Evolutionary conservation across 2,113 vertebrate species (phyloP), one percentile per base, ranked within the genome.

Genomic region (Larimichthys crocea): DNA sequence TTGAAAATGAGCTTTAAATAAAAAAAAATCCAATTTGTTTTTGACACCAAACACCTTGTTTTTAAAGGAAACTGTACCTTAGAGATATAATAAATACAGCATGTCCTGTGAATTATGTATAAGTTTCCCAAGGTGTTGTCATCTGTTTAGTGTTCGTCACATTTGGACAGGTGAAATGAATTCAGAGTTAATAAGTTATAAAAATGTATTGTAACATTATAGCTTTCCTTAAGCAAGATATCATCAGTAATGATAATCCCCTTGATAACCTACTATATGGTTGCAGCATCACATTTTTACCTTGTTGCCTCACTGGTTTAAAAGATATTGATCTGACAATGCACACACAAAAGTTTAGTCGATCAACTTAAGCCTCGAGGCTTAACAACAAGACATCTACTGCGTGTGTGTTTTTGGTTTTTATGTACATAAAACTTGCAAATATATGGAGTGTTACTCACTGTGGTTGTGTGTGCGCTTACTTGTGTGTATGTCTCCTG

Each of bases 301-400:
- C 22, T 17, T 42, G 29, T 60, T 1, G 9, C 31, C 10, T 61
- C 1, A 11, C 60, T n/a, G 20, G 15, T 78, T 48, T 64, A 26
- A 76, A 57, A 57, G 67, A 75, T 76, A 74, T 56, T 52, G 62
- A 88, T 83, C n/a, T 64, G 46, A 76, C 24, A 48, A 61, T 40
- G 9, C 35, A 55, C 42, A 52, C 63, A 55, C 65, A 79, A 52
- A 55, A 31, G 24, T 74, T 65, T 74, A 76, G 48, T 67, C 59
- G 80, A 81, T 81, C 35, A 75, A 29, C 48, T 52, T 31, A 48
- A 79, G 77, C 81, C 49, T 68, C 14, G 0, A 22, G 29, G 55
- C 20, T 76, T 42, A 40, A 44, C 8, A 59, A 40, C 26, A 67
- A 22, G 17, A 42, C 14, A 19, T 72, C 40, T 56, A 10, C 16